Evolutionary conservation across 2,797 vertebrate genomes (phyloP), one percentile per base, ranked within the genome.

Genomic region (Mallotus villosus): DNA sequence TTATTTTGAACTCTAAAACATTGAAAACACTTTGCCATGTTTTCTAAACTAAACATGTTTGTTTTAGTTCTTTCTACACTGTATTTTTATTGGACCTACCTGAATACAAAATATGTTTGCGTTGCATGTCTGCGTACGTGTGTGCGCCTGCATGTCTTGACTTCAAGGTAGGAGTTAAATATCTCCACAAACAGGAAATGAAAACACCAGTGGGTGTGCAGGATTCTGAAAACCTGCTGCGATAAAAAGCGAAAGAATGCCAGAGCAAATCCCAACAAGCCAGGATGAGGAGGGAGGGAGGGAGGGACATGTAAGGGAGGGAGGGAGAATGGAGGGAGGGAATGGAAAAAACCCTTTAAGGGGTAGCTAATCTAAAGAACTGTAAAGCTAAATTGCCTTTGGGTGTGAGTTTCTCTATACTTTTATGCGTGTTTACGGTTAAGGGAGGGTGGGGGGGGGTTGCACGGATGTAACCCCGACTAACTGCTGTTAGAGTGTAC

Each of bases 241-340:
- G 65, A 61, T 62, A 53, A 17, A 73, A 51, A 32, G 34, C 58
- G 64, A 49, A 75, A 81, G 84, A 86, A 85, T 87, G 75, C 68
- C 55, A 66, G 67, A 70, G 75, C 81, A 78, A 73, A 49, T 73
- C 77, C 41, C 24, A 72, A 85, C 86, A 81, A 61, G 83, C 76
- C 73, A 34, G 68, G 63, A 60, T 22, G 22, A 64, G 60, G 27
- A 72, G 63, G 60, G 16, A 4, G 32, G 3, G 21, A 67, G 11
- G 17, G 12, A 14, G 12, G 49, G 12, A n/a, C n/a, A n/a, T n/a
- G n/a, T n/a, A n/a, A 51, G 49, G 49, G 49, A 51, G 53, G 25
- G n/a, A 22, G 32, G 22, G n/a, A 51, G 49, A n/a, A n/a, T n/a
- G 9, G 25, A n/a, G 27, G 27, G 21, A 32, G 68, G 9, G 37